phyloP scores from a whole-genome alignment of 1,140 invertebrate species.

The Cydia strobilella region DNA sequence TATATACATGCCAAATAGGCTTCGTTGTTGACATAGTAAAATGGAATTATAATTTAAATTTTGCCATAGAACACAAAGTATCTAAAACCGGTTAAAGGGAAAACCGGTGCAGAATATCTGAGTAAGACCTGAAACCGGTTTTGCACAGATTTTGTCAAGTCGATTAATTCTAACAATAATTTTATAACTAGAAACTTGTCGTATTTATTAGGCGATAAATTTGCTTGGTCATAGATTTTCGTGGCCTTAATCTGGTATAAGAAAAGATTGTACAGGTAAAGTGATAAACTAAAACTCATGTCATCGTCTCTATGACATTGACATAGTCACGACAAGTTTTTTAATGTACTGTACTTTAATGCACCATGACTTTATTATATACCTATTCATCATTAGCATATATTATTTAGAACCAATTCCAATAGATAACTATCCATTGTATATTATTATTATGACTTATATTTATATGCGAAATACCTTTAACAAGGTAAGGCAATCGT shows the following conservation, averaged over 20 bases:
- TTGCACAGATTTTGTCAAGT: not conserved
- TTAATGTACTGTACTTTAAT: not conserved
- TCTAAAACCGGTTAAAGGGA: too few species aligned
- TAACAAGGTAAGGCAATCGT: slow-evolving; percentile 28
- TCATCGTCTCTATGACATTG: not conserved
- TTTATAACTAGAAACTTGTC: not conserved
- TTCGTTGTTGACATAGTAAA: not conserved
- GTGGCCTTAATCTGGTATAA: not conserved
- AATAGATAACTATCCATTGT: not conserved
- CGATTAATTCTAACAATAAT: not conserved
- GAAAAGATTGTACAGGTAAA: not conserved
- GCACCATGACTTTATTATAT: not conserved
- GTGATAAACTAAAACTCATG: not conserved
- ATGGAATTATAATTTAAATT: not conserved
- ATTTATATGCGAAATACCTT: slow-evolving; percentile 21
- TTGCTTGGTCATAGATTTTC: not conserved
- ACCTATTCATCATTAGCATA: not conserved
- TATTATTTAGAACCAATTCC: not conserved
- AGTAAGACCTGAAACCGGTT: not conserved
- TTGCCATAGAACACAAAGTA: too few species aligned
- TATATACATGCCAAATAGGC: not conserved
- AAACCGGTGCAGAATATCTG: too few species aligned
- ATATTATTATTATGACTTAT: slow-evolving; percentile 12
- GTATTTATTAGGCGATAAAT: not conserved
- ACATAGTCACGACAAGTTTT: not conserved